Conservation (phyloP, 1,140 invertebrate genomes). For the silkworm (Bombyx mori) region DNA sequence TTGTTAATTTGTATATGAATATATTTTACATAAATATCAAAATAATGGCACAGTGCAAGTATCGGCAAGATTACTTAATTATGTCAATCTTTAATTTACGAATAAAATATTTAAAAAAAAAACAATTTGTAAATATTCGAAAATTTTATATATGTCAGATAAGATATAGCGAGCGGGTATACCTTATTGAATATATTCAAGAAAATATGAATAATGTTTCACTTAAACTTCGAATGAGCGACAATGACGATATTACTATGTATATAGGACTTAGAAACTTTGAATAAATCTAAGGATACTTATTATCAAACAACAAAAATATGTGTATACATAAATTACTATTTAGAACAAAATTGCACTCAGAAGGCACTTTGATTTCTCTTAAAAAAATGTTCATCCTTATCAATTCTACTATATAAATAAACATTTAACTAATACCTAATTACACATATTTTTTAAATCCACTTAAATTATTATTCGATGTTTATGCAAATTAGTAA, state of each 20-base stretch:
- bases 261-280: too few species aligned
- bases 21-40: too few species aligned
- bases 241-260: too few species aligned
- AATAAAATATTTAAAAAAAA: conserved; percentile 15
- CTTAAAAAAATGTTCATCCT: background rate
- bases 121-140: conserved; percentile 13
- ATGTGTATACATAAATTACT: conserved; percentile 6
- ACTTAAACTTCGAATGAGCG: too few species aligned
- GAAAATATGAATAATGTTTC: background rate
- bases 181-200: conserved; percentile 16
- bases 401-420: conserved; percentile 6
- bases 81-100: too few species aligned
- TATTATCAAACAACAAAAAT: conserved; percentile 1
- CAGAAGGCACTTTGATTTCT: background rate
- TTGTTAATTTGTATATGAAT: too few species aligned
- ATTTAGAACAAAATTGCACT: background rate
- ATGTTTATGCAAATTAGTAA: background rate
- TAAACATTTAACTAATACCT: conserved; percentile 4
- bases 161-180: conserved; percentile 14
- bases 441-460: conserved; percentile 1
- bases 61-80: too few species aligned
- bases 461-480: background rate
- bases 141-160: conserved; percentile 10
- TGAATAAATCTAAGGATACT: background rate
- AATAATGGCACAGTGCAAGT: too few species aligned